Base-by-base conservation (phyloP, 2,888 invertebrate genomes). In the Volucella inanis region DNA sequence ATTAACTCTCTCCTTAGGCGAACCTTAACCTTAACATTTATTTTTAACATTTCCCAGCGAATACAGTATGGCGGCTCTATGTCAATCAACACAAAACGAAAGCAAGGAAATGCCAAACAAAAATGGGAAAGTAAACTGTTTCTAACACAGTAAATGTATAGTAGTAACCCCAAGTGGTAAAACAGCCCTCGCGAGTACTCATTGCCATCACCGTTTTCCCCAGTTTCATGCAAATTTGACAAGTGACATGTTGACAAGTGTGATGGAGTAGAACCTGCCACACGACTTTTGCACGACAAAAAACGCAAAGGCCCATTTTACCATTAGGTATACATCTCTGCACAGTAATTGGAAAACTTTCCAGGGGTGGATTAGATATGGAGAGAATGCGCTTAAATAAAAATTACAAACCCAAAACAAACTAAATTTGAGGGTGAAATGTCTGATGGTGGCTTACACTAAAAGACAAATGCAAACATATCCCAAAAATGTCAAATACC, bases 191-290 rank as follows among this genome's bases (percentile, higher is more conserved):
- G 57, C 22, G 72, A 64, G 67, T 43, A 38, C 61, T 49, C 68
- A 70, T 45, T 71, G 54, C 70, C 75, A 70, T 57, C 82, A 71
- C 59, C 80, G 55, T 67, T n/a, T 82, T 83, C 6, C 67, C 64
- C 64, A 78, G 74, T 67, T 78, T 86, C 78, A 90, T 89, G 89
- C 87, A 90, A 90, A 90, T 90, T 89, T 88, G 89, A 89, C 89
- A 89, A 89, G 87, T 89, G 90, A 89, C 89, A 89, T 89, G 90
- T 89, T 91, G 90, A 90, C 90, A 91, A 89, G 89, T 88, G 88
- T 88, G 89, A 90, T 89, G 89, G 88, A 89, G 88, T 87, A 88
- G 80, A 87, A 87, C 86, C 85, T 81, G 87, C 87, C 82, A 87
- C 86, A 67, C 39, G 70, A 54, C 80, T 76, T 31, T 31, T 71